phyloP scores from a whole-genome alignment of 2,797 vertebrate species.

The Sebastes iracundus region DNA sequence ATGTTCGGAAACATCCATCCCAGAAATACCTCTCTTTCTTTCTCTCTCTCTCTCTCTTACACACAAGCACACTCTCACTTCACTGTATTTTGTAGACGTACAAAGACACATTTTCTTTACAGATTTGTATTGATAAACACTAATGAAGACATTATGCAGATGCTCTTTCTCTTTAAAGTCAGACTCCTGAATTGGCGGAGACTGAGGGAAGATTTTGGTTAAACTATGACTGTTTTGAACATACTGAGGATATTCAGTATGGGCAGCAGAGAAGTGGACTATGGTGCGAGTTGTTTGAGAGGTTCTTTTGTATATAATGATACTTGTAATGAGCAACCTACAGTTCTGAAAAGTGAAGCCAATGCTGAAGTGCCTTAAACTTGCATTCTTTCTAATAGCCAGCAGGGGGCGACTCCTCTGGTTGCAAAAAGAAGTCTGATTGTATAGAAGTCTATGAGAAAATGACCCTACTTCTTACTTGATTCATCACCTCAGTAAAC shows the following conservation, averaged over 20 bases:
- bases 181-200: not conserved
- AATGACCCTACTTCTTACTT: no score
- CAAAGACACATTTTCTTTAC: not conserved
- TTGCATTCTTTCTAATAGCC: no score
- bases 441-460: no score
- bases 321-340: no score
- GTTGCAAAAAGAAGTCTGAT: no score
- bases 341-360: no score
- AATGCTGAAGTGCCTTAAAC: no score
- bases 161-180: not conserved
- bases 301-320: not conserved
- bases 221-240: not conserved
- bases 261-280: not conserved
- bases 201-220: not conserved
- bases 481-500: no score
- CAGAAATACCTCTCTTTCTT: slow-evolving; percentile 1
- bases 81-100: not conserved
- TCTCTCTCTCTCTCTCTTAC: not conserved
- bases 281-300: not conserved
- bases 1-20: slow-evolving; percentile 39
- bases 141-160: not conserved
- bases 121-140: not conserved
- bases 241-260: not conserved
- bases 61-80: not conserved
- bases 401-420: no score